These are phyloP conservation scores for Drosophila funebris DNA, from an alignment of 1,140 invertebrate genomes.

Conservation along the genomic window DNA sequence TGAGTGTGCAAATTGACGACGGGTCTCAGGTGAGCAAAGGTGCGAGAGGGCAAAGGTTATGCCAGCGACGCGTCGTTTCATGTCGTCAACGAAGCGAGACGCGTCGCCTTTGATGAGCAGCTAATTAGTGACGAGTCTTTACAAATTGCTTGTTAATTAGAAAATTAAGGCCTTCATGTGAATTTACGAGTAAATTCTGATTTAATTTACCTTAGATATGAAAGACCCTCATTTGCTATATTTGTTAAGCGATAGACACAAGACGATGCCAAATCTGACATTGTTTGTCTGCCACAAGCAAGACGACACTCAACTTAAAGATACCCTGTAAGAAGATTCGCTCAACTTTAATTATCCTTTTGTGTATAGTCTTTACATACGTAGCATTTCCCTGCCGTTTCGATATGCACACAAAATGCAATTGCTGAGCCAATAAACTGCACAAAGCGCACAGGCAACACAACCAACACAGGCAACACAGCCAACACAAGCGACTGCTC, in stretches of 20 bases:
- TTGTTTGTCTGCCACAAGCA: no score
- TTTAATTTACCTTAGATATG: no score
- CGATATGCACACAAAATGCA: not conserved
- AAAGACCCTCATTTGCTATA: no score
- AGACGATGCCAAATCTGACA: no score
- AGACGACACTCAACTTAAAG: no score
- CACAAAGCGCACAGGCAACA: not conserved
- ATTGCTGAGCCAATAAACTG: not conserved
- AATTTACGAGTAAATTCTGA: not conserved
- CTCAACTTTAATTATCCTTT: not conserved
- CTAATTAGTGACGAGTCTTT: constrained; percentile 12
- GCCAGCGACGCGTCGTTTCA: no score
- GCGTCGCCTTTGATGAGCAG: constrained; percentile 15
- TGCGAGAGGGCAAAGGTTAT: constrained; percentile 1
- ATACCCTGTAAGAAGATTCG: no score
- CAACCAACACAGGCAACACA: not conserved
- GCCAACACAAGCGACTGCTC: not conserved
- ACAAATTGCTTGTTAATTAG: constrained; percentile 38
- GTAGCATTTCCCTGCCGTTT: not conserved
- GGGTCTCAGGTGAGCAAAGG: not conserved
- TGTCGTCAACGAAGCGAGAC: not conserved
- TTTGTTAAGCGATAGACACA: no score
- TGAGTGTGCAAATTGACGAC: constrained; percentile 24
- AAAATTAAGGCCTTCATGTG: not conserved
- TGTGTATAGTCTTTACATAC: not conserved